Percentiles rank a stretch among this genome's conserved stretches.
Evolutionary conservation across 2,113 vertebrate genomes (phyloP).

Genomic region (Pipra filicauda): DNA sequence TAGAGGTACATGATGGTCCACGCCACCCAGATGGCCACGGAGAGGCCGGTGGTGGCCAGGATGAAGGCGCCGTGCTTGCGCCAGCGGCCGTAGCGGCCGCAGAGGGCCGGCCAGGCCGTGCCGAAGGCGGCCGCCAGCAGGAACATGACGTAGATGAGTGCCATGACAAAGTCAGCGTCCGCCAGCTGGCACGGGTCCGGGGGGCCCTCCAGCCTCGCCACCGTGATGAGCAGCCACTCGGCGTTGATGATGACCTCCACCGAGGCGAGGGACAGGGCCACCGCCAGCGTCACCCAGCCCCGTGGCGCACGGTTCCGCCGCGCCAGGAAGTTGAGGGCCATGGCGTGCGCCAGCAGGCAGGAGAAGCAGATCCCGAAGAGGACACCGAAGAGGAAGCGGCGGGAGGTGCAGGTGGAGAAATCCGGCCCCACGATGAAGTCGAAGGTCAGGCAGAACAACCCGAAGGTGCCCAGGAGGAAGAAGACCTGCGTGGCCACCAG

Average conservation of each 20-base stretch:
- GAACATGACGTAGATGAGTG: conserved; percentile 90
- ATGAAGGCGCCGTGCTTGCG: conserved; percentile 76
- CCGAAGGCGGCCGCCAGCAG: conserved; percentile 76
- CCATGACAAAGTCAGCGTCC: conserved; percentile 91
- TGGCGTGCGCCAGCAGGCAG: conserved; percentile 82
- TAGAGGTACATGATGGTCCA: conserved; percentile 93
- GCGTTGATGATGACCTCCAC: conserved; percentile 93
- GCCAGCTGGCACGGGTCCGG: conserved; percentile 74
- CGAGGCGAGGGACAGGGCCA: conserved; percentile 79
- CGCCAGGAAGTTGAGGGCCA: conserved; percentile 82
- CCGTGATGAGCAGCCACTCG: conserved; percentile 93
- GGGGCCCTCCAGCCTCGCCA: conserved; percentile 66
- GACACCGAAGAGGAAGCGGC: conserved; percentile 92
- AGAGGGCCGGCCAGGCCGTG: conserved; percentile 73
- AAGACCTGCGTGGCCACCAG: conserved; percentile 78
- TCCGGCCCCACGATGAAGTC: conserved; percentile 86
- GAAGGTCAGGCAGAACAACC: conserved; percentile 91
- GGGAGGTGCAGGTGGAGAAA: conserved; percentile 87
- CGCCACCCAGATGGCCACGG: conserved; percentile 85
- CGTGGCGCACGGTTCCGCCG: conserved; percentile 71
- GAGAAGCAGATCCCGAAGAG: conserved; percentile 91
- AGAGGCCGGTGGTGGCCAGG: conserved; percentile 75
- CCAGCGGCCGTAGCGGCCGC: conserved; percentile 81
- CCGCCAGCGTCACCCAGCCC: conserved; percentile 76
- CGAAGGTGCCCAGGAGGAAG: conserved; percentile 83